Conservation (phyloP, 2,113 vertebrate genomes). For the Ranitomeya variabilis region DNA sequence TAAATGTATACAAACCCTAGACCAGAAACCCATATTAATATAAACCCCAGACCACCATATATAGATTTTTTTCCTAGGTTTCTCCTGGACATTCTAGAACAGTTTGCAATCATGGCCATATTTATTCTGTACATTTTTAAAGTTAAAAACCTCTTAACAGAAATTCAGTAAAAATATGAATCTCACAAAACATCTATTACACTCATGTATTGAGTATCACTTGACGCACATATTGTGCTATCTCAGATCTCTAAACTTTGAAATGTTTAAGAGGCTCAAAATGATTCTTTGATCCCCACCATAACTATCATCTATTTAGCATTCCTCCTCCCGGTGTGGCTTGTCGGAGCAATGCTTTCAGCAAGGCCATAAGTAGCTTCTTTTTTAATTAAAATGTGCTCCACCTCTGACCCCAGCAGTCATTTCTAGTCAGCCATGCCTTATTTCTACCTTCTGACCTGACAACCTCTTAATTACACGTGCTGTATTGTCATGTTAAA, state of each 20-base stretch:
- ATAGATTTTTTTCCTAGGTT: not conserved
- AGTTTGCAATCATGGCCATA: not conserved
- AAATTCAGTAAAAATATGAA: not conserved
- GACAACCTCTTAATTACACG: slow-evolving; percentile 38
- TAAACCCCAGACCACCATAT: no score
- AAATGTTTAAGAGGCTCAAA: not conserved
- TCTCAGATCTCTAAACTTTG: not conserved
- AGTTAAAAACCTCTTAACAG: not conserved
- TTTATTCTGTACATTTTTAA: not conserved
- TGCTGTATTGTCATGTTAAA: not conserved
- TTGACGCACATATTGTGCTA: not conserved
- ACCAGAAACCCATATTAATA: no score
- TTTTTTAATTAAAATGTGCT: slow-evolving; percentile 32
- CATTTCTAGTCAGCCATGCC: slow-evolving; percentile 9
- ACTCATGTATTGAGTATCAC: not conserved
- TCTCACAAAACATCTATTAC: not conserved
- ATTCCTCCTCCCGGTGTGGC: not conserved
- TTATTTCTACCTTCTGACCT: slow-evolving; percentile 21
- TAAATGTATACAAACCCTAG: no score
- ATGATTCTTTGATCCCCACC: not conserved
- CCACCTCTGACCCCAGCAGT: slow-evolving; percentile 40
- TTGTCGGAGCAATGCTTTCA: not conserved
- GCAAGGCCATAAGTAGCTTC: slow-evolving; percentile 8
- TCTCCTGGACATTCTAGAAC: not conserved
- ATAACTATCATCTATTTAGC: not conserved